Evolutionary conservation across 2,797 vertebrate species (phyloP).

Genomic region (Huso huso): DNA sequence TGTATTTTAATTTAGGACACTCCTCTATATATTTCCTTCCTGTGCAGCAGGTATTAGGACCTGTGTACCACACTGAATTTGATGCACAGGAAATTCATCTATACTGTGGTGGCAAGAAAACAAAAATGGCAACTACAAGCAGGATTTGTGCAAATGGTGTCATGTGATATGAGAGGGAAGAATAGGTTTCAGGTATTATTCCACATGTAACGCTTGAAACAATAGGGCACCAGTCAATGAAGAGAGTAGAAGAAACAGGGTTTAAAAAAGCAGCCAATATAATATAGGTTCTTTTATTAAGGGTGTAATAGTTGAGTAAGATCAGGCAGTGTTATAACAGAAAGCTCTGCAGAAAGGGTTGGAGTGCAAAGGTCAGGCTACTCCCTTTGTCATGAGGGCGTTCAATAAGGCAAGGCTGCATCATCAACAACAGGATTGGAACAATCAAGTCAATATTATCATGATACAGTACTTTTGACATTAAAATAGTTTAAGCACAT

Average conservation of each 20-base stretch:
- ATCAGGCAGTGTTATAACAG: constrained; percentile 73
- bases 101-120: no score
- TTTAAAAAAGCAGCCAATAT: constrained; percentile 20
- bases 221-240: no score
- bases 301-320: constrained; percentile 67
- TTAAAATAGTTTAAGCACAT: constrained; percentile 54
- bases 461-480: constrained; percentile 52
- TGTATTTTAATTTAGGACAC: no score
- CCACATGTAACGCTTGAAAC: no score
- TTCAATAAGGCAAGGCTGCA: constrained; percentile 71
- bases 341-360: constrained; percentile 42
- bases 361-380: constrained; percentile 41
- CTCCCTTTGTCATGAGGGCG: constrained; percentile 64
- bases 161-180: no score
- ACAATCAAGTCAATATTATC: constrained; percentile 54
- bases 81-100: no score
- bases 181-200: no score
- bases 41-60: no score
- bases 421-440: constrained; percentile 63
- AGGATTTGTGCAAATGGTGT: no score
- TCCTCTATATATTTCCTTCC: no score
- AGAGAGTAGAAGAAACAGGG: background rate
- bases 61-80: no score
- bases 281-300: constrained; percentile 71
- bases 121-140: no score